Base-by-base conservation (phyloP, 35 echinoderm and acorn worm species). In the Ophioderma brevispina region DNA sequence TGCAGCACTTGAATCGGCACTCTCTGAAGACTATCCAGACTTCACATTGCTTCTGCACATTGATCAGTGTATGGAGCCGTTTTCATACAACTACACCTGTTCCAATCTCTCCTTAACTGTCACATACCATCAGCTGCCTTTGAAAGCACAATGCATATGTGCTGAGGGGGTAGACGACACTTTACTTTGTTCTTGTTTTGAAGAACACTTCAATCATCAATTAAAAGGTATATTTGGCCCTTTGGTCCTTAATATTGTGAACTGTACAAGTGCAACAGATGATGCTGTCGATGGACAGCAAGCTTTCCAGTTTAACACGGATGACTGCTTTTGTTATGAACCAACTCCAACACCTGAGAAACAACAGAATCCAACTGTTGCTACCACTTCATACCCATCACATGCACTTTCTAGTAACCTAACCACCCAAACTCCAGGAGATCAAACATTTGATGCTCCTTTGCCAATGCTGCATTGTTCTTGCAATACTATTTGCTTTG, bases 31-130 rank as follows among this genome's bases (percentile, higher is more conserved):
- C 25, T 78, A 82, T 37, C 78, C 64, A 0, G 21, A 77, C 3
- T 55, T 84, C 18, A 40, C 50, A 18, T 55, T 85, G 15, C 83
- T 80, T 21, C 55, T 64, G 25, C 90, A 92, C 75, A 31, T 95
- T 0, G 37, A 85, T 21, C 13, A n/a, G 1, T 95, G 94, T 78
- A 0, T 81, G 17, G 83, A 84, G 0, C 33, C 42, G 8, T 82
- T 84, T 50, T 50, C 39, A 1, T 43, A 85, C 42, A 84, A 89
- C 35, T 95, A 95, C 75, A 78, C 80, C 36, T 94, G 92, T 78
- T n/a, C 36, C 28, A 76, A 49, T 35, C 31, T 90, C 0, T 80
- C 70, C 19, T 76, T 64, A 28, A 94, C 88, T 2, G 82, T 94
- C 5, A 86, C 76, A 14, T 82, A 90, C 34, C 77, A 85, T 35